These are phyloP conservation scores for Sebastes variabilis DNA, from an alignment of 2,797 vertebrate species.

Conservation along the genomic window DNA sequence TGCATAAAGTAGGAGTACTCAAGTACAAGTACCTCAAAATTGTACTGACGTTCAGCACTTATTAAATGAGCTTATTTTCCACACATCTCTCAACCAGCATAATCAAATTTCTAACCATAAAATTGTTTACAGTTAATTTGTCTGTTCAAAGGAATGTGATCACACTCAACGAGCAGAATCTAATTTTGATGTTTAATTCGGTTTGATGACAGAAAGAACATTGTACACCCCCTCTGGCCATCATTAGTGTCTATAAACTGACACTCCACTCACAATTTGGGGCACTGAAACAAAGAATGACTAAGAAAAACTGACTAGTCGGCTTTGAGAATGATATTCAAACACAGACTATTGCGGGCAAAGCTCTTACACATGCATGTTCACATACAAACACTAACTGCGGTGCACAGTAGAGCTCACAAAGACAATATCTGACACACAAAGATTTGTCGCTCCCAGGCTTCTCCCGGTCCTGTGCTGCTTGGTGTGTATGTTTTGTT, in stretches of 20 bases:
- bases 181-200: conserved; percentile 59
- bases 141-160: conserved; percentile 41
- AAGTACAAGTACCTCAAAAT: neutral
- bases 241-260: conserved; percentile 52
- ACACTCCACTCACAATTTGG: conserved; percentile 14
- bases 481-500: conserved; percentile 66
- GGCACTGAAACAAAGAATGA: conserved; percentile 29
- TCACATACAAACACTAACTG: conserved; percentile 6
- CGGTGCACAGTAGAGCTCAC: neutral
- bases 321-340: conserved; percentile 10
- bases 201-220: conserved; percentile 44
- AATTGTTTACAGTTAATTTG: conserved; percentile 26
- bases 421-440: conserved; percentile 17
- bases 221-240: conserved; percentile 42
- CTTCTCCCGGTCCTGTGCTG: conserved; percentile 17
- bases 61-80: neutral
- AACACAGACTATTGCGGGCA: neutral
- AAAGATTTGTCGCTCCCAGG: conserved; percentile 34
- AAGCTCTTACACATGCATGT: neutral
- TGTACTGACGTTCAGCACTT: neutral
- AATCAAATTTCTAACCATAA: conserved; percentile 8
- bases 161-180: neutral
- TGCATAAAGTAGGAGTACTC: neutral
- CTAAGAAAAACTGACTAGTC: conserved; percentile 1
- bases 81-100: neutral